Evolutionary conservation across 2,797 vertebrate species (phyloP).

Genomic region (Lithobates pipiens): DNA sequence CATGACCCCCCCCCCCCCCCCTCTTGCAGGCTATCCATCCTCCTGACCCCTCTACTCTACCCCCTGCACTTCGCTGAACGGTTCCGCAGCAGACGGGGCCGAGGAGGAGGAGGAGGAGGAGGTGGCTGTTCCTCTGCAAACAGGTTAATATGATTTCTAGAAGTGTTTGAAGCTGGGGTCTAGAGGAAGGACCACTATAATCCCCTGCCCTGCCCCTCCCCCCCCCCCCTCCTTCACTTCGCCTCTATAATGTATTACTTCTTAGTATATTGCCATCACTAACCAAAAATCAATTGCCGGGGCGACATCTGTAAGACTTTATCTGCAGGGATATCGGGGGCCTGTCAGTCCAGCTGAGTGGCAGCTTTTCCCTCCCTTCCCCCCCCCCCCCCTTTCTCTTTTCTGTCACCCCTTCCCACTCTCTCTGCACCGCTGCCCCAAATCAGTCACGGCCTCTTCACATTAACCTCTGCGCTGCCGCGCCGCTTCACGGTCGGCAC

Average conservation of each 20-base stretch:
- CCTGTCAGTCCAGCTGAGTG: conserved; percentile 71
- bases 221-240: conserved; percentile 69
- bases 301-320: conserved; percentile 79
- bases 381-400: conserved; percentile 64
- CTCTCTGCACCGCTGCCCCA: conserved; percentile 72
- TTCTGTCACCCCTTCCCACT: conserved; percentile 64
- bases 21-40: neutral
- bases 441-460: conserved; percentile 69
- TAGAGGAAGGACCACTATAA: conserved; percentile 66
- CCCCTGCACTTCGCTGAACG: conserved; percentile 15
- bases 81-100: conserved; percentile 5
- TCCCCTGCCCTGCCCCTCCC: conserved; percentile 65
- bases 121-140: conserved; percentile 11
- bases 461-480: conserved; percentile 38
- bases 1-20: conserved; percentile 45
- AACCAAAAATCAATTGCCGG: conserved; percentile 83
- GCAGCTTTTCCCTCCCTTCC: conserved; percentile 68
- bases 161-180: conserved; percentile 74
- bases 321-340: conserved; percentile 77
- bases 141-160: conserved; percentile 65
- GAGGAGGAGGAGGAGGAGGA: conserved; percentile 13
- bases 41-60: conserved; percentile 19
- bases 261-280: conserved; percentile 77
- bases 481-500: neutral
- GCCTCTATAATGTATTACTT: conserved; percentile 80